Conservation (phyloP, 1,140 invertebrate genomes). For the Drosophila subobscura region DNA sequence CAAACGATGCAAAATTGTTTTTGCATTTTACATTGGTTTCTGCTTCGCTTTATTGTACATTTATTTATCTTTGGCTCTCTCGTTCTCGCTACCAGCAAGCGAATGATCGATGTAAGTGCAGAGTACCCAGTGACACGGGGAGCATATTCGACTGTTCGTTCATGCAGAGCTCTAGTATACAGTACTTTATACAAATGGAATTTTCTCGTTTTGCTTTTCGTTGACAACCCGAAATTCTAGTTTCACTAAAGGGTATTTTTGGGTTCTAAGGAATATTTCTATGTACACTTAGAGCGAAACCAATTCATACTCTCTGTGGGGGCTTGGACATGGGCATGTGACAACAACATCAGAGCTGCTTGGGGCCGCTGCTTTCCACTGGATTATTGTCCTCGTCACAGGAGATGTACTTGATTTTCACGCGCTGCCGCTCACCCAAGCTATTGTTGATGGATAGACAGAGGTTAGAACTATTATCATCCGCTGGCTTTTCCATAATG, state of each 20-base stretch:
- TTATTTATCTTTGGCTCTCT: too few relatives aligned
- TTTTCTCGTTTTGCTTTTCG: conserved; percentile 25
- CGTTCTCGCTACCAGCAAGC: too few relatives aligned
- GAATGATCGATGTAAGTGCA: too few relatives aligned
- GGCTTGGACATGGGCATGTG: conserved; percentile 19
- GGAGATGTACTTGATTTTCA: conserved; percentile 80
- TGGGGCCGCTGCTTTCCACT: conserved; percentile 50
- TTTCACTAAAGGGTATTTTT: conserved; percentile 12
- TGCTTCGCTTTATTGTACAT: too few relatives aligned
- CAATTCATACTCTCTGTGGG: conserved; percentile 2
- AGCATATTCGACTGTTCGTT: too few relatives aligned
- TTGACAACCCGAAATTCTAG: conserved; percentile 64
- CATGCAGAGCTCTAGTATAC: conserved; percentile 12
- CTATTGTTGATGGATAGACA: conserved; percentile 73
- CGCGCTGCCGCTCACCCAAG: conserved; percentile 60
- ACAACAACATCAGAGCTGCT: conserved; percentile 52
- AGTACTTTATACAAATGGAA: conserved; percentile 42
- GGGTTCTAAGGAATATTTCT: conserved; percentile 16
- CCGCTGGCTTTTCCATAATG: conserved; percentile 59
- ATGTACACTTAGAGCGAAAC: conserved; percentile 1
- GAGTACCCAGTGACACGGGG: too few relatives aligned
- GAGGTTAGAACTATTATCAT: conserved; percentile 68
- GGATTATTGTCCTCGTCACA: conserved; percentile 83
- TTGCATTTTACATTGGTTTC: too few relatives aligned
- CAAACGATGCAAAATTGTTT: too few relatives aligned